A percentile compares a stretch with the other conserved stretches of the same genome.
Conservation (phyloP, 2,888 invertebrate species). For the Escarpia spicata region DNA sequence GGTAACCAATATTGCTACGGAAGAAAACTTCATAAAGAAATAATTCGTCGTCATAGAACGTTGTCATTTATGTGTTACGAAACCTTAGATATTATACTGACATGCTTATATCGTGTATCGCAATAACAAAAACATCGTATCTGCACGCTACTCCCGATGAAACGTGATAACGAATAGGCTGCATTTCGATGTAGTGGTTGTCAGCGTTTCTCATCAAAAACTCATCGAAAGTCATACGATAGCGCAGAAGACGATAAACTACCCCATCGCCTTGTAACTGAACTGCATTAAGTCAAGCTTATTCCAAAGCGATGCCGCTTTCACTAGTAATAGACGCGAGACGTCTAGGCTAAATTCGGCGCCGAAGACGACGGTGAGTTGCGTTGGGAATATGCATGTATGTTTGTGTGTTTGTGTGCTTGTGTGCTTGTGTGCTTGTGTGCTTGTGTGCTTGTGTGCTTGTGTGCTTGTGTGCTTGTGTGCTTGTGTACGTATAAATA, state of each 20-base stretch:
- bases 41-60: background rate
- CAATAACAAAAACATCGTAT: background rate
- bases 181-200: background rate
- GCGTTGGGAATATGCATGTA: no score
- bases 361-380: no score
- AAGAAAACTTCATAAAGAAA: background rate
- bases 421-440: no score
- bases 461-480: no score
- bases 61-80: background rate
- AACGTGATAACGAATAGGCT: background rate
- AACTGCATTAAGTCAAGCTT: no score
- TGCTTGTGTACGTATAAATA: no score
- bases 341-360: no score
- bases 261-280: no score
- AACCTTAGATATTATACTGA: background rate
- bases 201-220: background rate
- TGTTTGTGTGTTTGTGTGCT: no score
- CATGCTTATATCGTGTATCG: background rate
- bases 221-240: background rate
- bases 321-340: no score
- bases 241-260: no score
- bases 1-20: background rate
- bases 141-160: background rate
- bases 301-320: no score
- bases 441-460: background rate